Base-by-base conservation (phyloP, 35 echinoderm and acorn worm species). In the Anneissia japonica region DNA sequence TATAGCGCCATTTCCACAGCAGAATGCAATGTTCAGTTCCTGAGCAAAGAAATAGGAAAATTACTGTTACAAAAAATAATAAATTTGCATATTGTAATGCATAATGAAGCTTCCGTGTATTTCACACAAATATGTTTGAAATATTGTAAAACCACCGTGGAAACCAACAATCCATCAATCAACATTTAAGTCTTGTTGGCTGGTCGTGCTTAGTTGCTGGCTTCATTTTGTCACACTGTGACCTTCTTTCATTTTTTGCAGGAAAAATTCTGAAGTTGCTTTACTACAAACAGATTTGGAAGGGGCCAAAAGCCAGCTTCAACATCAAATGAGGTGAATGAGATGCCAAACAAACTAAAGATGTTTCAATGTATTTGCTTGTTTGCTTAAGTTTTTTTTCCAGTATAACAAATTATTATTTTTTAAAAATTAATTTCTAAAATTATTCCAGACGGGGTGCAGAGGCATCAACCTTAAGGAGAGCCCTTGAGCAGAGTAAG, bases 401-500 rank as follows among this genome's bases (percentile, higher is more conserved):
- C 19, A 16, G 51, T 43, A 6, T 64, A 12, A 64, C 14, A 19
- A 64, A 12, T 64, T 16, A 64, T 45, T 46, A 29, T 55, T 55
- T 83, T 31, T 3, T 45, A 32, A 31, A 31, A 13, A 10, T 21
- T 39, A 39, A 23, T 35, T 38, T 85, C n/a, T 74, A 73, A 32
- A 16, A 36, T 31, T 46, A 13, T 6, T 19, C 31, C 13, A 97
- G 94, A 79, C 88, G 84, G 40, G 91, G 91, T 34, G 86, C 85
- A 21, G 88, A 93, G 21, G 90, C 94, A 30, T 82, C 86, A 9
- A 82, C 87, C 73, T 83, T 93, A 56, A 86, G 84, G 13, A 93
- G 94, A 86, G 91, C 88, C 5, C 79, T 92, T 39, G 94, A 97
- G 36, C 87, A 97, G 29, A 93, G 93, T 72, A 90, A 88, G 37